Conservation (phyloP, 92 coral and sea anemone genomes). For the Montipora capitata region DNA sequence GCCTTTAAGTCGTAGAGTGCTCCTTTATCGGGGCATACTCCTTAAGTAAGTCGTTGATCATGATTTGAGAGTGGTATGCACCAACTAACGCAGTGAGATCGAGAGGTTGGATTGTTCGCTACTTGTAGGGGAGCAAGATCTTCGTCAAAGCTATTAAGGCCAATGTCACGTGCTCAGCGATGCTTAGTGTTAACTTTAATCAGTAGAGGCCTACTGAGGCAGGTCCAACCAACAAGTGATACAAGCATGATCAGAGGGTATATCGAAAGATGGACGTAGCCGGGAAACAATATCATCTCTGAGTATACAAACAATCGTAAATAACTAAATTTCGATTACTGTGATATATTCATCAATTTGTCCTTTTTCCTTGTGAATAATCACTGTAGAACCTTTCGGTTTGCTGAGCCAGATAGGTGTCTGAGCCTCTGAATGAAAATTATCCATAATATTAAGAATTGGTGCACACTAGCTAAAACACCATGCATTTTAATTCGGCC, state of each 20-base stretch:
- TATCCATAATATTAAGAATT: too few relatives aligned
- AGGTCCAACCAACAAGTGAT: background rate
- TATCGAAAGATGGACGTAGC: background rate
- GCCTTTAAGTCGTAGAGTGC: background rate
- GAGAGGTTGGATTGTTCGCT: background rate
- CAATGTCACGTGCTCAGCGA: background rate
- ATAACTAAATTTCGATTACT: too few relatives aligned
- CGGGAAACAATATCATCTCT: background rate
- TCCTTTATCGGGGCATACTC: background rate
- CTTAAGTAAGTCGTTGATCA: background rate
- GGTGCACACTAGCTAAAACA: too few relatives aligned
- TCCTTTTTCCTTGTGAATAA: too few relatives aligned
- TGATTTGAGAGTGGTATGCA: background rate
- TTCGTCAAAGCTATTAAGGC: background rate
- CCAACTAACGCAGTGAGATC: background rate
- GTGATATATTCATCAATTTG: too few relatives aligned
- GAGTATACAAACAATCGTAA: too few relatives aligned
- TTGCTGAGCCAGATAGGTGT: too few relatives aligned
- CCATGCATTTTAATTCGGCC: too few relatives aligned
- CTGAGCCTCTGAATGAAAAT: too few relatives aligned
- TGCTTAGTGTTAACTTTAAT: background rate
- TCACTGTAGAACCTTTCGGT: too few relatives aligned
- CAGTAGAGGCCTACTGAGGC: background rate
- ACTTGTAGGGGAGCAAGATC: background rate
- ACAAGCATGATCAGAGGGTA: background rate